Evolutionary conservation across 2,888 invertebrate species (phyloP), one percentile per base, ranked within the genome.

Genomic region (Pantelozetes paolii): DNA sequence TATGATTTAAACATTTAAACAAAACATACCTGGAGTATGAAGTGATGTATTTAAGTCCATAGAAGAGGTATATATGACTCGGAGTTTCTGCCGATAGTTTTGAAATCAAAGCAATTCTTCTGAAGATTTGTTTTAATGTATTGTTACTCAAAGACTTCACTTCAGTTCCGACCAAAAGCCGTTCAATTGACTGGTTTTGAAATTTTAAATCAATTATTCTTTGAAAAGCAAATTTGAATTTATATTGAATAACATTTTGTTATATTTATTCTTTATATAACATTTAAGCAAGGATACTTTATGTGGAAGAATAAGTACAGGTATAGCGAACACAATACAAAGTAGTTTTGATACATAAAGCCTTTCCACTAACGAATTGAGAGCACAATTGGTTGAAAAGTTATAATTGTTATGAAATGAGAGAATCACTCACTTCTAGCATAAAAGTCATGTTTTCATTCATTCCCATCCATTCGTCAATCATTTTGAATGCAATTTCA

Each of bases 401-500:
- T n/a, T n/a, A n/a, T n/a, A n/a, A n/a, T n/a, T n/a, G 64, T 9
- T 8, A 57, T 28, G 2, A 57, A 57, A 57, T 11, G 26, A 11
- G 13, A 32, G 15, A 62, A 42, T 67, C 18, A 42, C 54, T 48
- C 15, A 67, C 73, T 67, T 74, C 70, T 32, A 74, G 20, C 42
- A 70, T 57, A 23, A 74, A 74, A n/a, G 74, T 32, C 15, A 74
- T 57, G 32, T 23, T 18, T n/a, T 40, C 15, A 13, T 9, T 30
- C n/a, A 32, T n/a, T 28, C 28, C 15, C 3, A 40, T 13, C 74
- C 74, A 74, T 45, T 71, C 3, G 30, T 54, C 70, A 11, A 74
- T 70, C 70, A 74, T 70, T n/a, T 45, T n/a, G 18, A 74, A 71
- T 5, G 32, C 20, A 18, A 30, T 74, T 28, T 54, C n/a, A 8